Evolutionary conservation across 2,888 invertebrate genomes (phyloP).

Genomic region (Dasysyrphus albostriatus): DNA sequence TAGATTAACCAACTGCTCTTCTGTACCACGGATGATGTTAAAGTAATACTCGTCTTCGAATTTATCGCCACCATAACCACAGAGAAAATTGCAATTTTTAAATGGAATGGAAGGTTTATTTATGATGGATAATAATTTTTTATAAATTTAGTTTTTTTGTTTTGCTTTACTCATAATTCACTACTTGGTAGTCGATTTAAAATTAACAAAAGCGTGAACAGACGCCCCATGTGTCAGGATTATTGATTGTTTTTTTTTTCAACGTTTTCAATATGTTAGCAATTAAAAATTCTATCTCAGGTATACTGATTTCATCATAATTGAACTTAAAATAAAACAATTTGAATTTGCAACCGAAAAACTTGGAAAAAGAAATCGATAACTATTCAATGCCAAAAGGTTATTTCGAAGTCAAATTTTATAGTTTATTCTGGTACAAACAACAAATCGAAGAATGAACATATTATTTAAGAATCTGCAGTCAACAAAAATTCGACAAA

Average conservation of each 20-base stretch:
- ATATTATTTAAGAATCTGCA: too few relatives aligned
- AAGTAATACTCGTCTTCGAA: constrained; percentile 13
- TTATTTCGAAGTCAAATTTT: too few relatives aligned
- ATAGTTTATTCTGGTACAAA: too few relatives aligned
- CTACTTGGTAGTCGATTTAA: neutral
- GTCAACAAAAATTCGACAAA: too few relatives aligned
- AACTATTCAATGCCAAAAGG: neutral
- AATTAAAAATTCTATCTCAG: neutral
- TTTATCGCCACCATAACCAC: constrained; percentile 50
- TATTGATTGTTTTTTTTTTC: constrained; percentile 12
- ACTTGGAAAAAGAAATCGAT: neutral
- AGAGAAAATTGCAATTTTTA: constrained; percentile 64
- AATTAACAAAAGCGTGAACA: constrained; percentile 3
- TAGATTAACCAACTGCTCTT: neutral
- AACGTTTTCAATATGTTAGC: neutral
- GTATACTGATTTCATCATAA: neutral
- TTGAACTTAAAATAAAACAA: neutral
- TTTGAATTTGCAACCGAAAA: neutral
- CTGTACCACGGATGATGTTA: constrained; percentile 56
- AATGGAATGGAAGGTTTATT: constrained; percentile 49
- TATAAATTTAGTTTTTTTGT: neutral
- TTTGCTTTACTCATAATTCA: neutral
- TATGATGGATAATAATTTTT: constrained; percentile 43
- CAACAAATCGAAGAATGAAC: too few relatives aligned
- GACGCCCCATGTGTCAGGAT: neutral